phyloP scores from a whole-genome alignment of 2,113 vertebrate genomes.

The Clarias magur region DNA sequence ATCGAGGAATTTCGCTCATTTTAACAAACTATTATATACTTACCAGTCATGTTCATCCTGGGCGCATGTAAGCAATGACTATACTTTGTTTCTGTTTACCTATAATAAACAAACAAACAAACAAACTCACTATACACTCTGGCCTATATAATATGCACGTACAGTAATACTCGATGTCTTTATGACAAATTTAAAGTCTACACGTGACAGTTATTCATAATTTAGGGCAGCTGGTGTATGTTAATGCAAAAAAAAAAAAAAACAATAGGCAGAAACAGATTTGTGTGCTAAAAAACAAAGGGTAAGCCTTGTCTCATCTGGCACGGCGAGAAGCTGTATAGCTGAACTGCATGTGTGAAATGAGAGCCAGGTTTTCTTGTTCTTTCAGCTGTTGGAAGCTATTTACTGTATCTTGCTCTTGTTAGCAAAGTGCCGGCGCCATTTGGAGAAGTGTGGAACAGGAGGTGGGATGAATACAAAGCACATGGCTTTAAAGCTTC shows the following conservation, averaged over 20 bases:
- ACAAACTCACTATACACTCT: neutral
- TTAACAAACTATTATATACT: no score
- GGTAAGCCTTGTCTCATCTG: constrained; percentile 43
- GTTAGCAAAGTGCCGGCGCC: constrained; percentile 43
- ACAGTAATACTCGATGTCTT: neutral
- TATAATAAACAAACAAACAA: neutral
- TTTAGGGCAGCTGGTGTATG: neutral
- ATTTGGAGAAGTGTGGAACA: constrained; percentile 43
- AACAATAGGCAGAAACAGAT: neutral
- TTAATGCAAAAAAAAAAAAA: neutral
- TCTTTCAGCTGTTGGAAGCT: constrained; percentile 33
- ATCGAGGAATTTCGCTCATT: no score
- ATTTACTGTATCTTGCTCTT: constrained; percentile 42
- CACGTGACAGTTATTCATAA: neutral
- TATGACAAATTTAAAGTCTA: neutral
- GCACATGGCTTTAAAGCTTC: constrained; percentile 31
- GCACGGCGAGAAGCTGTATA: constrained; percentile 17
- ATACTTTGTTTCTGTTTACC: neutral
- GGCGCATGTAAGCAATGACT: no score
- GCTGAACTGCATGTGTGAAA: constrained; percentile 42
- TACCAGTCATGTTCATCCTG: no score
- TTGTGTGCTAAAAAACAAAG: neutral
- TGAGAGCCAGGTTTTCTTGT: constrained; percentile 37
- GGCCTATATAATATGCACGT: neutral
- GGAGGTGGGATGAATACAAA: constrained; percentile 41